Conservation (phyloP, 2,888 invertebrate genomes). For the Callyntrura sp. region DNA sequence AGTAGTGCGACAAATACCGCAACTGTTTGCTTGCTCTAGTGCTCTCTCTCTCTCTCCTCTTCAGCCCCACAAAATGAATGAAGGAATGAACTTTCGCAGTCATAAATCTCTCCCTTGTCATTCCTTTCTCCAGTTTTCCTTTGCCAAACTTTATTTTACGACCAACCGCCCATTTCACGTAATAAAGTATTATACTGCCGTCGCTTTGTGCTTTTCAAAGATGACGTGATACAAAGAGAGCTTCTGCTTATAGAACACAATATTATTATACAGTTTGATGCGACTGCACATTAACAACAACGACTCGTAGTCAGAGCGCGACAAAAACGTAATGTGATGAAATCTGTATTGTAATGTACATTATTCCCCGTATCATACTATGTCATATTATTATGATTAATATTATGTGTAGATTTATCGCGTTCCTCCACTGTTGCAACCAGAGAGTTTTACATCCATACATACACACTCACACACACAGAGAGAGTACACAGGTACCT, state of each 20-base stretch:
- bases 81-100: slow-evolving; percentile 52
- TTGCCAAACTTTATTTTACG: slow-evolving; percentile 51
- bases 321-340: slow-evolving; percentile 9
- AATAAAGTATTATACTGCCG: slow-evolving; percentile 31
- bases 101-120: slow-evolving; percentile 56
- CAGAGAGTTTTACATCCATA: not conserved
- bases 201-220: not conserved
- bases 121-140: slow-evolving; percentile 42
- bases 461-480: not conserved
- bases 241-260: no score
- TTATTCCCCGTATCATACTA: not conserved
- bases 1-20: slow-evolving; percentile 40
- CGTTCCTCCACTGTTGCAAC: not conserved
- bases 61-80: slow-evolving; percentile 26
- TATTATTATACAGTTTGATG: not conserved
- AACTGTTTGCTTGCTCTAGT: slow-evolving; percentile 13
- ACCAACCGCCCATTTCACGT: slow-evolving; percentile 46
- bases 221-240: no score
- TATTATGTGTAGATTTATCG: slow-evolving; percentile 39
- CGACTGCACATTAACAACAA: not conserved
- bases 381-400: not conserved
- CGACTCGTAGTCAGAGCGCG: not conserved
- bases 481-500: not conserved
- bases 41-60: not conserved
- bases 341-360: not conserved